Percentiles rank a stretch among this genome's conserved stretches.
These are phyloP conservation scores for Ochlodes sylvanus DNA, from an alignment of 2,888 invertebrate species.

Conservation along the genomic window DNA sequence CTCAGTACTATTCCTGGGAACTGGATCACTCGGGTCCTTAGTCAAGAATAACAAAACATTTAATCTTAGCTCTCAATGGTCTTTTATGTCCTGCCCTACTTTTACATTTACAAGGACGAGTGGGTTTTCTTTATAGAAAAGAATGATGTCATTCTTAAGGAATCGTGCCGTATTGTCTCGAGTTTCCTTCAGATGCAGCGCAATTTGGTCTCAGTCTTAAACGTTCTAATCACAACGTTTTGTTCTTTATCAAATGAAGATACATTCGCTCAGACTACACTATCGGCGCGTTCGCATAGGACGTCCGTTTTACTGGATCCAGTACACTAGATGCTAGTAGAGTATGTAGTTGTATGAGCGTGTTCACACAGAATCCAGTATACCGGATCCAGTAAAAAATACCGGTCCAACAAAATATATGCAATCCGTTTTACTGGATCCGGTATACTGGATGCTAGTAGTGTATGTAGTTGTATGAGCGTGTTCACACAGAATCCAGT, in stretches of 20 bases:
- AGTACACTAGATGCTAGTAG: too few relatives aligned
- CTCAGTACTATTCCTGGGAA: conserved; percentile 22
- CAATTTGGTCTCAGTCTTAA: neutral
- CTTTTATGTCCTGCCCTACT: conserved; percentile 25
- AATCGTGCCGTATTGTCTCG: neutral
- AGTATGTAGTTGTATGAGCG: too few relatives aligned
- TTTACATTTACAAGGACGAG: conserved; percentile 30
- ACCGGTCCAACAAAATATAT: too few relatives aligned
- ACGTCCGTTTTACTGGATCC: too few relatives aligned
- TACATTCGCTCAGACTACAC: neutral
- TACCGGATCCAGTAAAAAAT: too few relatives aligned
- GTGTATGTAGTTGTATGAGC: too few relatives aligned
- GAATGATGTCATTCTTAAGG: conserved; percentile 14
- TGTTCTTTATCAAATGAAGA: neutral
- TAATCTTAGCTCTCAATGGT: conserved; percentile 32
- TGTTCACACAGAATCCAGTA: too few relatives aligned
- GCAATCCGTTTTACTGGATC: too few relatives aligned
- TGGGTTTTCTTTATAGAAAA: conserved; percentile 13
- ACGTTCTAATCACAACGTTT: neutral
- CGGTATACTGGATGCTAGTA: too few relatives aligned
- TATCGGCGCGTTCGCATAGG: too few relatives aligned
- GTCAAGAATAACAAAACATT: conserved; percentile 32
- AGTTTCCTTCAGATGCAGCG: conserved; percentile 29
- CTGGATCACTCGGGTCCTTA: conserved; percentile 28
- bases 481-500: too few relatives aligned